phyloP scores from a whole-genome alignment of 2,888 invertebrate species.

The Dryococelus australis region DNA sequence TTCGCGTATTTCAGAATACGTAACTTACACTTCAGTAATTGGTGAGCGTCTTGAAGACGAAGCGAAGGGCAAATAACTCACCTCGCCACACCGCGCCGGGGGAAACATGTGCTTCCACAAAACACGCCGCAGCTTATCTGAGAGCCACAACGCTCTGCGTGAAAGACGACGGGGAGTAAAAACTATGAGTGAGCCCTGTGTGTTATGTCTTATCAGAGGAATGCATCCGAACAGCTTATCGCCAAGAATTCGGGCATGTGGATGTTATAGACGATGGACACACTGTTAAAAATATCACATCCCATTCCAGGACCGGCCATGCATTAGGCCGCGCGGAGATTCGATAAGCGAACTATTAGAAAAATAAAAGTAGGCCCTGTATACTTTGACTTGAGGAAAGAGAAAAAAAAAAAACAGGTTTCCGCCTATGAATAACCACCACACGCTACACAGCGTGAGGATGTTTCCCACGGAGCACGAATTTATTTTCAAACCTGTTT shows the following conservation, averaged over 20 bases:
- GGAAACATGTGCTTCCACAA: background rate
- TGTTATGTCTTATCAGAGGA: background rate
- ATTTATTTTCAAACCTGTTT: background rate
- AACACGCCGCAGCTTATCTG: background rate
- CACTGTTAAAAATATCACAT: conserved; percentile 16
- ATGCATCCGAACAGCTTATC: conserved; percentile 16
- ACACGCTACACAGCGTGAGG: background rate
- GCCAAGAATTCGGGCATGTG: conserved; percentile 1
- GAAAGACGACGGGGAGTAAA: background rate
- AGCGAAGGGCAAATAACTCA: background rate
- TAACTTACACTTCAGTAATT: too few relatives aligned
- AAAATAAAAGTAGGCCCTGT: conserved; percentile 13
- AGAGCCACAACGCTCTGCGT: background rate
- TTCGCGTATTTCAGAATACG: too few relatives aligned
- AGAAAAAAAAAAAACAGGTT: background rate
- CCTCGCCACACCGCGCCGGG: background rate
- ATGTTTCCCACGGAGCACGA: background rate
- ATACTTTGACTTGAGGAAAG: background rate
- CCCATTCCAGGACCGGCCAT: background rate
- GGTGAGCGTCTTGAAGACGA: background rate
- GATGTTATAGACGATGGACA: conserved; percentile 11
- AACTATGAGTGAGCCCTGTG: conserved; percentile 1
- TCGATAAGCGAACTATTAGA: conserved; percentile 7
- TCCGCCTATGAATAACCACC: background rate
- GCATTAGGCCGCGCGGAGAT: background rate